Base-by-base conservation (phyloP, 2,113 vertebrate species). In the Myxocyprinus asiaticus region DNA sequence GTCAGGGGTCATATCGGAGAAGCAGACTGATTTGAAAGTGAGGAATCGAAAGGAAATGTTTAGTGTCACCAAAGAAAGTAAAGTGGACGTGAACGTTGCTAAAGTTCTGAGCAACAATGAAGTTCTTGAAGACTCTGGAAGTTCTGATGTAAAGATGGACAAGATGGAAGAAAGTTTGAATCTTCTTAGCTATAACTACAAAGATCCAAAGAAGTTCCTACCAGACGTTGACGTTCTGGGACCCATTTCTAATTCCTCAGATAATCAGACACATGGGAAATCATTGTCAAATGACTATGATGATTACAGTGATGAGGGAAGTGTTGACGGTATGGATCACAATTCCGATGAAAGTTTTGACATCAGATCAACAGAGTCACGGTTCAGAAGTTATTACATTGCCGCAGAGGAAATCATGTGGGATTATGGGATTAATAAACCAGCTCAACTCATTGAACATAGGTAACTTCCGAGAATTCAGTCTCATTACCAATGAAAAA, bases 391-490 rank as follows among this genome's bases (percentile, higher is more conserved):
- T 11, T 96, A 96, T 86, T 99, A 95, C 87, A 96, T 99, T 45
- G 97, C 97, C 56, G 96, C 97, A 0, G 94, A 95, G 80, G 98
- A 99, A 83, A 89, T 94, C 82, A 90, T 90, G 61, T 99, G 98
- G 98, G 93, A 98, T 79, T 99, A 98, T 1, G 92, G 95, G 9
- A 88, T 94, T 79, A 92, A 87, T 81, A 92, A 83, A 81, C 91
- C 93, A 1, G 87, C 90, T 11, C 91, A 93, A 56, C 84, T 94
- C 82, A 90, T 94, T 14, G 93, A 85, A 88, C 87, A 86, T 59
- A 87, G 11, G 97, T 96, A 89, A 9, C 51, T n/a, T n/a, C n/a
- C n/a, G n/a, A n/a, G n/a, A n/a, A n/a, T n/a, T n/a, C n/a, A n/a
- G 22, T 33, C 22, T 33, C 22, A 33, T 33, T 33, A 33, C 22